These are phyloP conservation scores for Busseola fusca DNA, from an alignment of 2,888 invertebrate genomes.

Conservation along the genomic window DNA sequence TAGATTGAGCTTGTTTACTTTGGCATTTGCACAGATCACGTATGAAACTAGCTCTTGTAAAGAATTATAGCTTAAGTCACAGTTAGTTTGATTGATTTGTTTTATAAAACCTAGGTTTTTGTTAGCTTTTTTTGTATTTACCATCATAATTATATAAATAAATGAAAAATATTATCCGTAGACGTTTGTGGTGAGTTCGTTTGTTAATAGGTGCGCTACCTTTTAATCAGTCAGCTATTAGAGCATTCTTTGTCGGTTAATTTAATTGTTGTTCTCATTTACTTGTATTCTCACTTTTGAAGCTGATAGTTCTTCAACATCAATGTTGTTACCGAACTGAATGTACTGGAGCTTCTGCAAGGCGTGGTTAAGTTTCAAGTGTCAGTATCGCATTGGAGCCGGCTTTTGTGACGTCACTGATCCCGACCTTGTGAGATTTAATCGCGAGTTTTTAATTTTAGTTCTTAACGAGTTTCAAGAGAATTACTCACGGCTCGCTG, in stretches of 20 bases:
- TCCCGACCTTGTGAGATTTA: constrained; percentile 62
- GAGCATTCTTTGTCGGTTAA: background rate
- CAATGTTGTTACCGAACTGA: background rate
- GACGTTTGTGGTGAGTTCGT: background rate
- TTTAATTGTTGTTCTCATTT: background rate
- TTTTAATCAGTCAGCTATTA: background rate
- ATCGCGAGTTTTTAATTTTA: constrained; percentile 66
- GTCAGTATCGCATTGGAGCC: constrained; percentile 19
- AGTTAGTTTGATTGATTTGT: background rate
- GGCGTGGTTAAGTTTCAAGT: background rate
- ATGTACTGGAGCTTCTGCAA: constrained; percentile 7
- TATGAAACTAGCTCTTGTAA: background rate
- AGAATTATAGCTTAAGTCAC: background rate
- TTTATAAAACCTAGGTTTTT: background rate
- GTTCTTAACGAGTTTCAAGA: constrained; percentile 61
- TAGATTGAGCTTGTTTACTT: background rate
- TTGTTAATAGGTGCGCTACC: background rate
- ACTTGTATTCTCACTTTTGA: background rate
- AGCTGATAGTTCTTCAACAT: background rate
- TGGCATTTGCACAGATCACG: background rate
- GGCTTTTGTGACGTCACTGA: constrained; percentile 47
- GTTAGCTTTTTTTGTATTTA: too few species aligned
- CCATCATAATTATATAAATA: too few species aligned
- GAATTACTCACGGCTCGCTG: constrained; percentile 42
- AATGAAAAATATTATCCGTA: background rate